Evolutionary conservation across 2,113 vertebrate genomes (phyloP), one percentile per base, ranked within the genome.

Genomic region (human): DNA sequence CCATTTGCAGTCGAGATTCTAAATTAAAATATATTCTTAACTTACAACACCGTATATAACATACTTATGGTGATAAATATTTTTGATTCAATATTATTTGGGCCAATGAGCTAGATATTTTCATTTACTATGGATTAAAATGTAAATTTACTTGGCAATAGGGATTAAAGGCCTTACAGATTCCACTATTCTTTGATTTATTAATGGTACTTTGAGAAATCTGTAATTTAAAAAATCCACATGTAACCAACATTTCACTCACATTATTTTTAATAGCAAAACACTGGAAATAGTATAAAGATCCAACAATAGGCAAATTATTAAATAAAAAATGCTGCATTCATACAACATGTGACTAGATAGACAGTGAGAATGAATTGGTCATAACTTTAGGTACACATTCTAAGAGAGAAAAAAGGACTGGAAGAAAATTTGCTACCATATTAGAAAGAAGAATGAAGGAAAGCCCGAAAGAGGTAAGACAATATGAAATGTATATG

Each of bases 231-330:
- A n/a, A 72, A 80, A 93, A 75, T 55, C 11, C 13, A 35, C 14
- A 27, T 83, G 4, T 50, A 80, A 68, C 4, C 64, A 94, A 38
- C n/a, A 66, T 89, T 85, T 13, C 32, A 38, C 17, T 95, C 40
- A n/a, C 7, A 52, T 96, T 57, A 96, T 87, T 89, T 85, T 82
- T 76, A 96, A 38, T 27, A 70, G 52, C 76, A 10, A 82, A 76
- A 82, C 17, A 5, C 35, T 75, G 30, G 43, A 68, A 52, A 59
- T 70, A 48, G 27, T 64, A 14, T 87, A 85, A 57, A 89, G 55
- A 16, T 85, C 8, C 16, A 57, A 84, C 5, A 90, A 23, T 40
- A 81, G 32, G 27, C 25, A 27, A 20, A 73, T 32, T 84, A 84
- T 50, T 55, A 52, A 83, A 89, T 75, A 38, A 80, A 57, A 43